Conservation (phyloP, 2,113 vertebrate genomes). For the Erinaceus europaeus region DNA sequence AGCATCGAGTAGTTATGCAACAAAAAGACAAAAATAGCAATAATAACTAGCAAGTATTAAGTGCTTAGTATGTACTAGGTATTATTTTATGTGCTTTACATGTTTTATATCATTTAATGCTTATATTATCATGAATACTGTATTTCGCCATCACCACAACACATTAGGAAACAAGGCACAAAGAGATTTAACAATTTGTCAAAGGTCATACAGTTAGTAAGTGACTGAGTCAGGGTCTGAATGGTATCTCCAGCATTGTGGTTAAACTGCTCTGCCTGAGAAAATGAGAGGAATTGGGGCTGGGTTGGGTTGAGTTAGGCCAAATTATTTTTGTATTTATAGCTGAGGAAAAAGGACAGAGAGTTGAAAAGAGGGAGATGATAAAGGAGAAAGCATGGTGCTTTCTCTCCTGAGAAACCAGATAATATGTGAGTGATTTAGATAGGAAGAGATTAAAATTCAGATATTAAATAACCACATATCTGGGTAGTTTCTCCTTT, state of each 20-base stretch:
- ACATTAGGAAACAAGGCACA: slow-evolving; percentile 4
- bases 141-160: not conserved
- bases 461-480: not conserved
- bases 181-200: not conserved
- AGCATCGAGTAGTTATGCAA: not conserved
- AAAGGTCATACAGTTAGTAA: slow-evolving; percentile 9
- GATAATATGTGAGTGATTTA: not conserved
- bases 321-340: slow-evolving; percentile 12
- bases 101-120: not conserved
- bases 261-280: slow-evolving; percentile 10
- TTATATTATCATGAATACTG: not conserved
- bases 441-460: slow-evolving; percentile 12
- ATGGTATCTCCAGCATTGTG: not conserved
- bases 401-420: slow-evolving; percentile 26
- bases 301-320: not conserved
- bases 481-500: not conserved
- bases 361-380: not conserved
- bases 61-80: not conserved
- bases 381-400: not conserved
- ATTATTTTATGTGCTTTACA: not conserved
- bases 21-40: not conserved
- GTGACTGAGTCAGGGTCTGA: not conserved
- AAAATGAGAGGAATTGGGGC: slow-evolving; percentile 55
- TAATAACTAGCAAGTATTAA: not conserved
- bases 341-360: slow-evolving; percentile 5